Percentiles rank a stretch among this genome's conserved stretches.
Conservation (phyloP, 2,113 vertebrate genomes). For the Elephas maximus region DNA sequence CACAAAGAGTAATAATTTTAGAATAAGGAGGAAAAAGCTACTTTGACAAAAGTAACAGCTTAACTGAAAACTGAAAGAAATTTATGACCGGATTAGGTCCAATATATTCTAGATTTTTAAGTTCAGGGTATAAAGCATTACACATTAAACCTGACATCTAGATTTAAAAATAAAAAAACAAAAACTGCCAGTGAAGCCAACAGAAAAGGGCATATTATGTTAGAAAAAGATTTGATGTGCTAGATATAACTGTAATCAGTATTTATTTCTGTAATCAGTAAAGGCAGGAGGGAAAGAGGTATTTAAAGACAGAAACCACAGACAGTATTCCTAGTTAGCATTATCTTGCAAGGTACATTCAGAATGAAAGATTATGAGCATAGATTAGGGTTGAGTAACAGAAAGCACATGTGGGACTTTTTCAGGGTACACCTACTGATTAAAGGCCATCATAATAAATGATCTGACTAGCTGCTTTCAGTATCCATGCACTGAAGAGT, state of each 20-base stretch:
- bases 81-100: background rate
- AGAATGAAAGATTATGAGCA: background rate
- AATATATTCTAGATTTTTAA: slow-evolving; percentile 20
- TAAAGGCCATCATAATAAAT: slow-evolving; percentile 24
- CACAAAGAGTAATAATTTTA: background rate
- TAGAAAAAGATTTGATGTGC: background rate
- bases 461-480: slow-evolving; percentile 8
- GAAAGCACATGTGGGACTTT: background rate
- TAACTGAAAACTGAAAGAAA: slow-evolving; percentile 12
- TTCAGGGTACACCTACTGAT: background rate
- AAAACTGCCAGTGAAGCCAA: background rate
- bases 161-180: background rate
- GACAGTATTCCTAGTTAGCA: background rate
- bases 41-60: slow-evolving; percentile 10
- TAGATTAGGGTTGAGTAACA: background rate
- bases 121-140: background rate
- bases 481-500: background rate
- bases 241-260: background rate
- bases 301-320: background rate
- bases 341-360: slow-evolving; percentile 8
- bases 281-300: background rate
- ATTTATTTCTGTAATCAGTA: background rate
- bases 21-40: slow-evolving; percentile 32
- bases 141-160: slow-evolving; percentile 7
- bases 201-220: background rate